Evolutionary conservation across 2,888 invertebrate species (phyloP).

Genomic region (Drosophila hamatofila): DNA sequence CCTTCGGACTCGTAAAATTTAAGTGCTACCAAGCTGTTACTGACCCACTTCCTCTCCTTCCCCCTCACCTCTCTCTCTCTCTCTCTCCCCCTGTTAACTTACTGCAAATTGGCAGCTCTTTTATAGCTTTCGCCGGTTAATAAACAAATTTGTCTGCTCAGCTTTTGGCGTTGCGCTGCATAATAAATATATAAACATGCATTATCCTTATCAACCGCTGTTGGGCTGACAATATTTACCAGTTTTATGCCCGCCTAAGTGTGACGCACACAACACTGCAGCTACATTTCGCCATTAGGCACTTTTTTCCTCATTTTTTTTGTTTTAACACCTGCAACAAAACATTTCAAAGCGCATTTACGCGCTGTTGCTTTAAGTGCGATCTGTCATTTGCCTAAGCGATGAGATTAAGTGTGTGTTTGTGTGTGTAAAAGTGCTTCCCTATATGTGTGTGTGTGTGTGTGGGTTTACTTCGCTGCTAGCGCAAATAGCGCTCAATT

Average conservation of each 20-base stretch:
- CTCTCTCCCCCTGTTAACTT: background rate
- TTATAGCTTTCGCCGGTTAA: conserved; percentile 63
- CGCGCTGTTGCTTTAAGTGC: conserved; percentile 54
- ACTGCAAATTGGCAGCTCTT: conserved; percentile 26
- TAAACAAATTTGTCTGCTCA: conserved; percentile 72
- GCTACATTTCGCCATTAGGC: conserved; percentile 1
- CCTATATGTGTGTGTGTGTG: background rate
- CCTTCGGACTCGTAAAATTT: conserved; percentile 53
- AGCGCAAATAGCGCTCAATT: conserved; percentile 7
- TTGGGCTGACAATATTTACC: background rate
- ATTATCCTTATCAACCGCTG: conserved; percentile 16
- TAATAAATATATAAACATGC: conserved; percentile 29
- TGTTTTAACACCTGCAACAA: conserved; percentile 22
- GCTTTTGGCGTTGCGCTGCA: conserved; percentile 31
- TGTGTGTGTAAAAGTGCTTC: background rate
- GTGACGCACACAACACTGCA: conserved; percentile 17
- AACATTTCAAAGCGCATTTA: conserved; percentile 27
- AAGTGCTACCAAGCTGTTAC: conserved; percentile 36
- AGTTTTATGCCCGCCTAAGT: conserved; percentile 26
- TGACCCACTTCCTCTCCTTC: conserved; percentile 1
- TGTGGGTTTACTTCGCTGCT: background rate
- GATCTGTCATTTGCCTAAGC: conserved; percentile 60
- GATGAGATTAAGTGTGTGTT: conserved; percentile 39
- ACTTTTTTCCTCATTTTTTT: background rate
- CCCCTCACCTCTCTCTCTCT: background rate